Base-by-base conservation (phyloP, 2,888 invertebrate species). In the Sinopyrophorus schimmeli region DNA sequence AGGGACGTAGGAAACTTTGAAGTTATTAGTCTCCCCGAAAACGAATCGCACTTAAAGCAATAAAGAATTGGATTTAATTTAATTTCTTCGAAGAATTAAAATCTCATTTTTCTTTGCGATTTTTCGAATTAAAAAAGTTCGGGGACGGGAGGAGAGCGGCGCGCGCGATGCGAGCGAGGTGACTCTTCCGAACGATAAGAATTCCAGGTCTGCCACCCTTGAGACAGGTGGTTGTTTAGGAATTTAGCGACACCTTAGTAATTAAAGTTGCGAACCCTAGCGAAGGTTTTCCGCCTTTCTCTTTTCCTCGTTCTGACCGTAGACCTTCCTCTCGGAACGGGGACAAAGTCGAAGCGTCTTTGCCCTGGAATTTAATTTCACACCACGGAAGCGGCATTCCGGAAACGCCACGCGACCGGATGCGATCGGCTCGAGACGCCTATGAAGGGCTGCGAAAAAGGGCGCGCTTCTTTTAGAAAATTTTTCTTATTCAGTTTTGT, bases 341-440 rank as follows among this genome's bases (percentile, higher is more conserved):
- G 31, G 48, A 18, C 26, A 18, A 28, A 47, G 41, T 35, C 38
- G 30, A 53, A 61, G 42, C 58, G 58, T 64, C 64, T 64, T 64
- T 61, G 61, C 62, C 58, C 55, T 51, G 65, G 65, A 67, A 66
- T 66, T 66, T 68, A 67, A 68, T 68, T 67, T 67, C 60, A 60
- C 63, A 61, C 63, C 61, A 57, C 60, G 50, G 60, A 56, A 55
- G 56, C 59, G 60, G 58, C 61, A 64, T 65, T 62, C 62, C 58
- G 49, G 55, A 54, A 55, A 55, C 55, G 52, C 40, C 54, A 46
- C 20, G 32, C 26, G 37, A 37, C 27, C 37, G 40, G 49, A 56
- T 38, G 18, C 39, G 34, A 21, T 57, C 51, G 55, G 43, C 26
- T 26, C n/a, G 18, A 31, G 42, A 43, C 35, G 43, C 35, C 32